These are phyloP conservation scores for Falco rusticolus DNA, from an alignment of 2,797 vertebrate genomes.

Conservation along the genomic window DNA sequence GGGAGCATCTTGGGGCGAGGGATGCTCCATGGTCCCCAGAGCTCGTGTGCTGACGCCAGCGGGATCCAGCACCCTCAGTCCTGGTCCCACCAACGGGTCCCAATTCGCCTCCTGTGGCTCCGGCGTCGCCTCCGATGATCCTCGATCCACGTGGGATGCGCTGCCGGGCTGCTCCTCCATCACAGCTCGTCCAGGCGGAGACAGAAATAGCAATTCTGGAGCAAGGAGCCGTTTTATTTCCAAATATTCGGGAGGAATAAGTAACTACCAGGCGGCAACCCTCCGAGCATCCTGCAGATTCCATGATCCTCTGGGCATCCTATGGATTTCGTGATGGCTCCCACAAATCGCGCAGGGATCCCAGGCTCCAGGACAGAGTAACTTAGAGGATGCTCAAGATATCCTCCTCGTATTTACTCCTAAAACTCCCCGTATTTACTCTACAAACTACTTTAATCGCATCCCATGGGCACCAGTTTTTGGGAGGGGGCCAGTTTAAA, in stretches of 20 bases:
- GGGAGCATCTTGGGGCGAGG: not conserved
- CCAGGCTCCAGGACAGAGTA: not conserved
- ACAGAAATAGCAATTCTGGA: not conserved
- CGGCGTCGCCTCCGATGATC: fast-evolving
- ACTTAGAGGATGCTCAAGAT: not conserved
- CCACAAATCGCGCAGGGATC: fast-evolving
- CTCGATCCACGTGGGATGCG: not conserved
- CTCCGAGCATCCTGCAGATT: not conserved
- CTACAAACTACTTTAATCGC: too few species aligned
- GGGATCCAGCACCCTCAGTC: not conserved
- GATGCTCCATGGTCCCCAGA: not conserved
- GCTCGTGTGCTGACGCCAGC: fast-evolving
- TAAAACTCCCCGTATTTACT: not conserved
- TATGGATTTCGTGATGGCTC: not conserved
- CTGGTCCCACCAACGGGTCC: not conserved
- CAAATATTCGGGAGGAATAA: not conserved
- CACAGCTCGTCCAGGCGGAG: not conserved
- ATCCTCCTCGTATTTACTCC: not conserved
- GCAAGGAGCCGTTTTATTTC: fast-evolving
- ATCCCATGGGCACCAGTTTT: not conserved
- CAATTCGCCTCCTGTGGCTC: not conserved
- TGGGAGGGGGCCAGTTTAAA: not conserved
- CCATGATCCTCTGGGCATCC: not conserved
- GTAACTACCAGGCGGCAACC: not conserved
- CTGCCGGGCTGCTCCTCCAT: not conserved